Conservation (phyloP, 2,888 invertebrate genomes). For the Tolmerus cingulatus region DNA sequence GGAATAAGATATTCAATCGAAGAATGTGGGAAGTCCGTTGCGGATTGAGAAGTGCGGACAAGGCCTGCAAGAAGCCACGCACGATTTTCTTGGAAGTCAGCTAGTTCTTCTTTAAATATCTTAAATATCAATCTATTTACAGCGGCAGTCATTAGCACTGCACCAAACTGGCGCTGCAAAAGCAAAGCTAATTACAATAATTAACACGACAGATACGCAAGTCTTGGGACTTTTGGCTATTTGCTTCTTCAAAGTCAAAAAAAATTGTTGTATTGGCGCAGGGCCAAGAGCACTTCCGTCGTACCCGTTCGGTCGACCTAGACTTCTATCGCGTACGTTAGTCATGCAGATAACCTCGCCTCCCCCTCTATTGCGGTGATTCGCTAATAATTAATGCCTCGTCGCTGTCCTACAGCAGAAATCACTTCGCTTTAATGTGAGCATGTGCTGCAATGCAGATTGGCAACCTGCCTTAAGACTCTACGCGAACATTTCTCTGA, state of each 20-base stretch:
- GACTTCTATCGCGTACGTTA: not conserved
- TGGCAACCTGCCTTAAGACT: not conserved
- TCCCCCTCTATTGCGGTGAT: not conserved
- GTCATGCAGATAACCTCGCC: not conserved
- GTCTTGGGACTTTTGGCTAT: not conserved
- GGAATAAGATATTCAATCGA: not conserved
- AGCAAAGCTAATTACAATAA: not conserved
- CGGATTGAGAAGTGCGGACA: not conserved
- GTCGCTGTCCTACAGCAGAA: not conserved
- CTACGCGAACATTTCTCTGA: not conserved
- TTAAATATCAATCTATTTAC: not conserved
- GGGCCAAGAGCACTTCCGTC: not conserved
- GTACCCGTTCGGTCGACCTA: not conserved
- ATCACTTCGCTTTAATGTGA: not conserved
- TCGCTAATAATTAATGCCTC: not conserved
- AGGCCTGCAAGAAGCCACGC: not conserved
- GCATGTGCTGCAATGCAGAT: not conserved
- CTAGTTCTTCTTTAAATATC: not conserved
- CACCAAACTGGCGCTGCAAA: not conserved
- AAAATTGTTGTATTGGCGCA: not conserved
- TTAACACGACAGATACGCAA: not conserved
- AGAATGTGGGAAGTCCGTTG: not conserved
- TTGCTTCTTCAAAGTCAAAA: constrained; percentile 6
- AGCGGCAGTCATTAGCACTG: not conserved
- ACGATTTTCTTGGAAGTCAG: not conserved